A percentile compares a stretch with the other conserved stretches of the same genome.
Conservation (phyloP, 2,797 vertebrate species). For the Sebastes vulpes region DNA sequence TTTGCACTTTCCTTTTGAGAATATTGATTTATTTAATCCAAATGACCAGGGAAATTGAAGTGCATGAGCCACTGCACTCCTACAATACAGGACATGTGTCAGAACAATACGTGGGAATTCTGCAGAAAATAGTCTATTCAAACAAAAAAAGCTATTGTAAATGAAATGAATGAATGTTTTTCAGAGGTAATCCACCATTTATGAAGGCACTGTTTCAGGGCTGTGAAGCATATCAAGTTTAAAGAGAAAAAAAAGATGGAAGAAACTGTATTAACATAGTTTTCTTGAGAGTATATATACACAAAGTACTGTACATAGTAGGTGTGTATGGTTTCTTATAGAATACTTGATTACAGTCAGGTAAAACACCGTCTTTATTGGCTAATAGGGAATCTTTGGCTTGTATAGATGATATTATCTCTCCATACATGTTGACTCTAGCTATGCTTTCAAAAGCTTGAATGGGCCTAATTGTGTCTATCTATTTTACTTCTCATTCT, state of each 20-base stretch:
- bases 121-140: constrained; percentile 66
- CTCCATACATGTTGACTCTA: neutral
- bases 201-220: constrained; percentile 36
- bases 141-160: constrained; percentile 49
- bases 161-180: constrained; percentile 60
- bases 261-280: neutral
- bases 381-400: neutral
- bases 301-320: neutral
- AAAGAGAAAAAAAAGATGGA: neutral
- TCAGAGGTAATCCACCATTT: constrained; percentile 49
- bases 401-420: neutral
- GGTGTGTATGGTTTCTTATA: neutral
- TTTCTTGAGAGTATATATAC: neutral
- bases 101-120: constrained; percentile 67
- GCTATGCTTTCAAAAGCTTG: neutral
- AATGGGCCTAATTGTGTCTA: neutral
- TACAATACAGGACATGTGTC: constrained; percentile 68
- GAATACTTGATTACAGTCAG: neutral
- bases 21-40: constrained; percentile 78
- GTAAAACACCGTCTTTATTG: neutral
- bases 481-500: neutral
- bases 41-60: constrained; percentile 78
- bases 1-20: constrained; percentile 44
- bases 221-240: constrained; percentile 10
- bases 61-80: constrained; percentile 76